A percentile compares a stretch with the other conserved stretches of the same genome.
Conservation (phyloP, 2,888 invertebrate genomes). For the Drosophila nr. perissopoda region DNA sequence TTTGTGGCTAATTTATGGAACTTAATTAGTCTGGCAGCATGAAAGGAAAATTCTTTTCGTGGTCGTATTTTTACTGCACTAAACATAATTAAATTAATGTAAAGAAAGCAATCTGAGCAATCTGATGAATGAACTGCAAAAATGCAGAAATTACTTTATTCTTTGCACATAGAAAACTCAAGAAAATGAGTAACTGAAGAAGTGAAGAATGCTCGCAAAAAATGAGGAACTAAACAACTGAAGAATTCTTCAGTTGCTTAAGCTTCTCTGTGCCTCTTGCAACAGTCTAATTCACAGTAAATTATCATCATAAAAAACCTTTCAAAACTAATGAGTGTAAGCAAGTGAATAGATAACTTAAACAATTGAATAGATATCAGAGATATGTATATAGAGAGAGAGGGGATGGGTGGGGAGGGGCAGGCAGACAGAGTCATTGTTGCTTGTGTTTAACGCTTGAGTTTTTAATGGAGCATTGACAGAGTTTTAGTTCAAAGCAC, state of each 20-base stretch:
- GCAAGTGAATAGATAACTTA: slow-evolving; percentile 37
- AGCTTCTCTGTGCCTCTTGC: slow-evolving; percentile 38
- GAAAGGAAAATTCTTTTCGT: slow-evolving; percentile 30
- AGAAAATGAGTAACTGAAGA: not conserved
- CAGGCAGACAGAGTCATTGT: slow-evolving; percentile 5
- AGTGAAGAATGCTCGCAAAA: not conserved
- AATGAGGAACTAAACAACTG: not conserved
- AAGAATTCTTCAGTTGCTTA: not conserved
- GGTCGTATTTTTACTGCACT: not conserved
- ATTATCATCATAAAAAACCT: slow-evolving; percentile 24
- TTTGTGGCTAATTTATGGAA: slow-evolving; percentile 51
- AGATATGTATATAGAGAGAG: not conserved
- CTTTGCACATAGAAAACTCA: not conserved
- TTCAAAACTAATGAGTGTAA: slow-evolving; percentile 13
- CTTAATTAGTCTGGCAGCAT: slow-evolving; percentile 50
- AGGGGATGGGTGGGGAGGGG: fast-evolving
- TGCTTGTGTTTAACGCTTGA: slow-evolving; percentile 72
- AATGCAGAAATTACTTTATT: not conserved
- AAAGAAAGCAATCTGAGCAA: not conserved
- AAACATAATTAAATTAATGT: slow-evolving; percentile 16
- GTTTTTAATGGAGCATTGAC: slow-evolving; percentile 75
- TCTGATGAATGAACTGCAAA: not conserved
- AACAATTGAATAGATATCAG: not conserved
- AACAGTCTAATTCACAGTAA: slow-evolving; percentile 63
- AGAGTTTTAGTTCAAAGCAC: slow-evolving; percentile 55